Evolutionary conservation across 2,797 vertebrate species (phyloP), one percentile per base, ranked within the genome.

Genomic region (Scarus forsteni): DNA sequence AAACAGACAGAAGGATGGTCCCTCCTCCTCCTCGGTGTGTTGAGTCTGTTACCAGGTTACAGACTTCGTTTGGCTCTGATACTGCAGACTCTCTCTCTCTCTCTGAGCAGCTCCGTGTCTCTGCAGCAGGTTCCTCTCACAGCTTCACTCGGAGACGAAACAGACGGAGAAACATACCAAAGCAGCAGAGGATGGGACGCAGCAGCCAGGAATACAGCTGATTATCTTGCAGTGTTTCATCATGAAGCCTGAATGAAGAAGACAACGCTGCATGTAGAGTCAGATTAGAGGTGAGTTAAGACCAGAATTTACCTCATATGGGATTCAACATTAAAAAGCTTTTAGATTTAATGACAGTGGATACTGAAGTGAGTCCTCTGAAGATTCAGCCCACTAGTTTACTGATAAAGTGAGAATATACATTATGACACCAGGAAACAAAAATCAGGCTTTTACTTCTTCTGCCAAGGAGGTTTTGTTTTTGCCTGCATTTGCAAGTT

Each of bases 1-100:
- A 48, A 60, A 40, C 64, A 15, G 57, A 6, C 43, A 18, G 51
- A 5, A 35, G 62, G 38, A 45, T 51, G 89, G 38, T 7, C 38
- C 38, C 90, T 83, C 91, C 93, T 92, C 92, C 92, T 86, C 70
- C 87, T 73, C 50, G 57, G 70, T 74, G 86, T 61, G 70, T 74
- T 85, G 77, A 66, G 86, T 27, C 89, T 83, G 93, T 95, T 94
- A 94, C 94, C 94, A 93, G 90, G 94, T 89, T 92, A 95, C 94
- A 27, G 84, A 85, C 50, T 51, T 11, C 8, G 50, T 12, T 27
- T 10, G 3, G 50, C 19, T 44, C 43, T 35, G 50, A 7, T 51
- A 19, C 50, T 51, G 50, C 50, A 14, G 50, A 51, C 19, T 34
- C 7, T 35, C 43, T 44, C 43, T 44, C 16, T 75, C 70, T 81